Evolutionary conservation across 1,140 invertebrate species (phyloP).

Genomic region (Ips typographus): DNA sequence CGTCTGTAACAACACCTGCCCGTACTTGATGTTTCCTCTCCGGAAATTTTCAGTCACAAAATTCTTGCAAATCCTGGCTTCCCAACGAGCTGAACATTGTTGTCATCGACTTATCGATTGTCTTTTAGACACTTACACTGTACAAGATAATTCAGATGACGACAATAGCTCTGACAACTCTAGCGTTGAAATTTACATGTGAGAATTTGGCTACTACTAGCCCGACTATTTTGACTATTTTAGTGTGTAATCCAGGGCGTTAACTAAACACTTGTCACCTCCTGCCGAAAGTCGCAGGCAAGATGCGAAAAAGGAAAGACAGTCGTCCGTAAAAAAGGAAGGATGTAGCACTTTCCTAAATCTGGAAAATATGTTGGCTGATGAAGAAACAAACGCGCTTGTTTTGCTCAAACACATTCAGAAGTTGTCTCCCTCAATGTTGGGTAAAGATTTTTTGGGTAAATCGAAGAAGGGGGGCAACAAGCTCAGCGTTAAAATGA

Average conservation of each 20-base stretch:
- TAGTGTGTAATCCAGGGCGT: constrained; percentile 40
- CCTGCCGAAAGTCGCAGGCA: constrained; percentile 46
- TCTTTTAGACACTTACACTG: constrained; percentile 51
- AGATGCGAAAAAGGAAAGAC: constrained; percentile 44
- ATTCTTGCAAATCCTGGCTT: constrained; percentile 57
- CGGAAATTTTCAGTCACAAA: constrained; percentile 58
- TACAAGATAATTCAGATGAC: constrained; percentile 48
- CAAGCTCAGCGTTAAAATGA: constrained; percentile 54
- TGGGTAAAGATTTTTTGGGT: constrained; percentile 45
- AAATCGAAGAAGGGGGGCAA: constrained; percentile 41
- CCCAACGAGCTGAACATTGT: constrained; percentile 55
- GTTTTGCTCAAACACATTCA: constrained; percentile 51
- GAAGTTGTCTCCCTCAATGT: constrained; percentile 50
- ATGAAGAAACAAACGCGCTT: constrained; percentile 53
- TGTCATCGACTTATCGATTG: constrained; percentile 58
- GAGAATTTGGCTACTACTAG: constrained; percentile 13
- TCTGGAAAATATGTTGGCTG: constrained; percentile 53
- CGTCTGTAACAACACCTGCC: constrained; percentile 60
- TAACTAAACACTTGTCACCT: constrained; percentile 50
- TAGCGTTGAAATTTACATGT: constrained; percentile 59
- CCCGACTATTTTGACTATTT: not conserved
- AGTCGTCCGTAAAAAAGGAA: constrained; percentile 30
- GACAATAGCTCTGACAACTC: constrained; percentile 56
- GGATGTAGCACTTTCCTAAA: constrained; percentile 47
- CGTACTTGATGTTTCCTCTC: constrained; percentile 57